Percentiles rank a stretch among this genome's conserved stretches.
Evolutionary conservation across 2,113 vertebrate species (phyloP).

Genomic region (Pantherophis guttatus): DNA sequence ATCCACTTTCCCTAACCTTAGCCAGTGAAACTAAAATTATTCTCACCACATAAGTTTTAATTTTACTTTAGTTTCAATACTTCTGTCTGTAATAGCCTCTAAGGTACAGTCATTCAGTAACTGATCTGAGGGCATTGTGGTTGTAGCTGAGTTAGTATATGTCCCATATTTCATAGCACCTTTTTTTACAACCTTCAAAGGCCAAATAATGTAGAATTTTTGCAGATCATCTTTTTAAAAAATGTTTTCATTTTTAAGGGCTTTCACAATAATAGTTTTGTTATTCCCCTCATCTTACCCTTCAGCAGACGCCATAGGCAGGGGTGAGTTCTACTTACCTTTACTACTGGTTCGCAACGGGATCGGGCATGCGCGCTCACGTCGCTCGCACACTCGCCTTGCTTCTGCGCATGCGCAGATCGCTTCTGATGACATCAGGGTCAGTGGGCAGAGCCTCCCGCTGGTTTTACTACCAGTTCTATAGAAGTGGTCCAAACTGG

Average conservation of each 20-base stretch:
- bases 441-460: too few relatives aligned
- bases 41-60: conserved; percentile 78
- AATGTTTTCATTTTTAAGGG: not conserved
- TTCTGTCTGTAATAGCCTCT: conserved; percentile 62
- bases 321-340: too few relatives aligned
- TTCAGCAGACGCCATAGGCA: too few relatives aligned
- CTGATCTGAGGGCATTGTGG: conserved; percentile 75
- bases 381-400: too few relatives aligned
- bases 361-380: too few relatives aligned
- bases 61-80: conserved; percentile 71
- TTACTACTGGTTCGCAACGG: too few relatives aligned
- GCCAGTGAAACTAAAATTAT: conserved; percentile 74
- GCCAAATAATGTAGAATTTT: conserved; percentile 16
- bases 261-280: not conserved
- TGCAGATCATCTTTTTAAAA: conserved; percentile 38
- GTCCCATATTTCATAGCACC: conserved; percentile 74
- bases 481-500: too few relatives aligned
- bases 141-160: conserved; percentile 69
- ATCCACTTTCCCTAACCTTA: conserved; percentile 75
- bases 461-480: too few relatives aligned
- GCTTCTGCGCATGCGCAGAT: too few relatives aligned
- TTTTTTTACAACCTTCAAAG: conserved; percentile 54
- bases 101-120: conserved; percentile 72
- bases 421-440: too few relatives aligned
- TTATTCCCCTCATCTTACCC: conserved; percentile 1